Evolutionary conservation across 2,797 vertebrate species (phyloP).

Genomic region (Rhinophrynus dorsalis): DNA sequence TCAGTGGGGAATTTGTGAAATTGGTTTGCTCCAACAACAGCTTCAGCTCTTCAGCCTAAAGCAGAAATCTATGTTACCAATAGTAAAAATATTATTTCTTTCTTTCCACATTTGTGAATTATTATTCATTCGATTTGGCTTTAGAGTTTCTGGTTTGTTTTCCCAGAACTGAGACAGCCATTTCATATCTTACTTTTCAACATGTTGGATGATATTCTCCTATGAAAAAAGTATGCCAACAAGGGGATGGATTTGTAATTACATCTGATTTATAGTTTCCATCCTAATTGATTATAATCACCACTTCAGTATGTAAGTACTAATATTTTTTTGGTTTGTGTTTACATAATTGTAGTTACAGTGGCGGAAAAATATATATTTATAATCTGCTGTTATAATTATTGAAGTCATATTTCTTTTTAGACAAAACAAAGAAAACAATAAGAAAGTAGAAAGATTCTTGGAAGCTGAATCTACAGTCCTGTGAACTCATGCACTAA

Average conservation of each 20-base stretch:
- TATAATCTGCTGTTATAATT: constrained; percentile 2
- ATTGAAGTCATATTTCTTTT: constrained; percentile 20
- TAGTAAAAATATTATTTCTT: neutral
- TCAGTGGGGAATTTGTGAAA: too few species aligned
- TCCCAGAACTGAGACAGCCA: constrained; percentile 8
- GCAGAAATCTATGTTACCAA: neutral
- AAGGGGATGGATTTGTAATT: constrained; percentile 15
- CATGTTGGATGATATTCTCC: neutral
- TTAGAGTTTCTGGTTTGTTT: neutral
- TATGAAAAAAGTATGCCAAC: neutral
- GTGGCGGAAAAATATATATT: neutral
- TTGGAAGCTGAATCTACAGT: too few species aligned
- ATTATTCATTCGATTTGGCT: constrained; percentile 1
- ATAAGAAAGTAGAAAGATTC: too few species aligned
- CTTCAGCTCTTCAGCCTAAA: too few species aligned
- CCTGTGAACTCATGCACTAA: too few species aligned
- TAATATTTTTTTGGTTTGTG: neutral
- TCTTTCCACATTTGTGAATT: neutral
- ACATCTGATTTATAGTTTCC: neutral
- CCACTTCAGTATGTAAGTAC: neutral
- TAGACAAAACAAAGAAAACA: too few species aligned
- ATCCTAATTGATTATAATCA: neutral
- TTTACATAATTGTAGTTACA: neutral
- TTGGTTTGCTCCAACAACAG: too few species aligned
- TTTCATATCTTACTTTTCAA: constrained; percentile 12